phyloP scores from a whole-genome alignment of 1,140 invertebrate genomes.

The Daktulosphaira vitifoliae region DNA sequence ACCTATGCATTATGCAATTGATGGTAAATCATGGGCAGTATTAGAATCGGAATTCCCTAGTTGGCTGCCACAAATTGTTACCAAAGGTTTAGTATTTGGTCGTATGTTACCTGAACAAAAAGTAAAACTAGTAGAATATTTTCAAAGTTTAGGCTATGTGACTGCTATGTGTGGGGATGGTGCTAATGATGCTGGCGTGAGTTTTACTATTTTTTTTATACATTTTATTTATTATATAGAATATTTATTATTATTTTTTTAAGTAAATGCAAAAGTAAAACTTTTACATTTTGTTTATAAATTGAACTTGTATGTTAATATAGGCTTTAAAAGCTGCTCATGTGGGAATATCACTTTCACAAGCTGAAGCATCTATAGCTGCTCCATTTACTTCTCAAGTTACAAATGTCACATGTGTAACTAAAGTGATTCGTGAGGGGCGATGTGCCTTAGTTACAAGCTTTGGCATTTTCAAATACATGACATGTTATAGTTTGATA shows the following conservation, averaged over 20 bases:
- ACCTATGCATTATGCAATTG: constrained; percentile 52
- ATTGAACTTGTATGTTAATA: too few species aligned
- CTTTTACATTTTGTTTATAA: too few species aligned
- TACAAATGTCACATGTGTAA: constrained; percentile 79
- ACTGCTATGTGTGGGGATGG: constrained; percentile 87
- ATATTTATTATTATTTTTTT: too few species aligned
- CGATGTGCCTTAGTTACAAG: constrained; percentile 85
- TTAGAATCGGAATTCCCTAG: constrained; percentile 58
- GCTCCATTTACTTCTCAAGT: constrained; percentile 88
- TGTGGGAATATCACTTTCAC: constrained; percentile 85
- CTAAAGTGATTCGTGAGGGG: constrained; percentile 71
- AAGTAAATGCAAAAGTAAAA: too few species aligned
- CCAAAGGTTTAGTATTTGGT: constrained; percentile 77
- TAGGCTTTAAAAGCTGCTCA: constrained; percentile 80
- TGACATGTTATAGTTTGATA: constrained; percentile 87
- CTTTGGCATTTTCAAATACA: constrained; percentile 94
- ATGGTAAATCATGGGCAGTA: constrained; percentile 62
- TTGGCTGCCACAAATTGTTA: constrained; percentile 55
- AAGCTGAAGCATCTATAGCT: constrained; percentile 87
- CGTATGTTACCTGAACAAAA: constrained; percentile 94
- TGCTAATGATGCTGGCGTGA: constrained; percentile 78
- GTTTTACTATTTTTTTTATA: background rate
- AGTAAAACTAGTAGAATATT: constrained; percentile 72
- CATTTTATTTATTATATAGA: background rate
- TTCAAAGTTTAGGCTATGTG: constrained; percentile 72